Percentiles rank a stretch among this genome's conserved stretches.
Conservation (phyloP, 2,888 invertebrate species). For the Chironomus tentans region DNA sequence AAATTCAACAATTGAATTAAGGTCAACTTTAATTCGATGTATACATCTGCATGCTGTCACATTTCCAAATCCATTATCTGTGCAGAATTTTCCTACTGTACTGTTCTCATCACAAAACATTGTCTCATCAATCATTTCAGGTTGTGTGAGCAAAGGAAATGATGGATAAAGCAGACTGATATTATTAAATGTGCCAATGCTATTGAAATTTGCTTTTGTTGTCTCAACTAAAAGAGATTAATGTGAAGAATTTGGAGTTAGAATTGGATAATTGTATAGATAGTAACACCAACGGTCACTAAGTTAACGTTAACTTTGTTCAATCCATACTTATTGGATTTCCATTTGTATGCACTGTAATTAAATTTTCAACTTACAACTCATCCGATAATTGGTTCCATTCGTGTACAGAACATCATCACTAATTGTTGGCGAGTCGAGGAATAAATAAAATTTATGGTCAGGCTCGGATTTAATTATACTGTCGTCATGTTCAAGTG, state of each 20-base stretch:
- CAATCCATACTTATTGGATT: not conserved
- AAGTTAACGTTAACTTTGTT: not conserved
- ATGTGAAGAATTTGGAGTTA: not conserved
- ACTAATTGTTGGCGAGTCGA: constrained; percentile 32
- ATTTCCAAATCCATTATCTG: constrained; percentile 19
- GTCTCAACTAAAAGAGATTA: constrained; percentile 30
- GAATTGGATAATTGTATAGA: not conserved
- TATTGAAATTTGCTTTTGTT: constrained; percentile 30
- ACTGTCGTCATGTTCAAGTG: constrained; percentile 29
- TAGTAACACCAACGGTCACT: not conserved
- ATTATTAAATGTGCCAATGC: constrained; percentile 55
- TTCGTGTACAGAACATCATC: constrained; percentile 32
- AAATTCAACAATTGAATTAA: constrained; percentile 32
- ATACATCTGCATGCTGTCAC: constrained; percentile 32
- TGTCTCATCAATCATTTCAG: constrained; percentile 34
- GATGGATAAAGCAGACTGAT: constrained; percentile 67
- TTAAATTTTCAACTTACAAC: constrained; percentile 31
- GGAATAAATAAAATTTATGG: constrained; percentile 33
- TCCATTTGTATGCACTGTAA: not conserved
- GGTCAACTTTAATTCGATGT: constrained; percentile 34
- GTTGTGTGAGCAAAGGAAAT: constrained; percentile 67
- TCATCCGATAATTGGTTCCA: constrained; percentile 33
- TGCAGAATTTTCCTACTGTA: constrained; percentile 10
- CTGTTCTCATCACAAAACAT: constrained; percentile 34
- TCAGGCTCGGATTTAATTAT: constrained; percentile 31